phyloP scores from a whole-genome alignment of 2,113 vertebrate genomes.

The Oryctolagus cuniculus region mOryCun1.1 NC_091433.1:186568001-186568500 shows the following conservation, averaged over 20 bases:
- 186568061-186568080: not conserved
- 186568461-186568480: too few species aligned
- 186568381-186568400: too few species aligned
- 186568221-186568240: not conserved
- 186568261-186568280: slow-evolving; percentile 1
- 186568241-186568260: not conserved
- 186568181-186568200: not conserved
- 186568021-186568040: not conserved
- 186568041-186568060: not conserved
- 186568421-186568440: too few species aligned
- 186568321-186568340: not conserved
- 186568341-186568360: too few species aligned
- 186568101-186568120: not conserved
- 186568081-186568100: not conserved
- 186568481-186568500: too few species aligned
- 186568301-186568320: not conserved
- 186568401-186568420: too few species aligned
- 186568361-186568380: too few species aligned
- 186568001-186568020: not conserved
- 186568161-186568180: not conserved
- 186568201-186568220: not conserved
- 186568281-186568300: slow-evolving; percentile 24
- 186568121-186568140: not conserved
- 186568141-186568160: not conserved
- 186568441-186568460: too few species aligned